Evolutionary conservation across 2,797 vertebrate species (phyloP), one percentile per base, ranked within the genome.

Genomic region (Rhinogobio ventralis): DNA sequence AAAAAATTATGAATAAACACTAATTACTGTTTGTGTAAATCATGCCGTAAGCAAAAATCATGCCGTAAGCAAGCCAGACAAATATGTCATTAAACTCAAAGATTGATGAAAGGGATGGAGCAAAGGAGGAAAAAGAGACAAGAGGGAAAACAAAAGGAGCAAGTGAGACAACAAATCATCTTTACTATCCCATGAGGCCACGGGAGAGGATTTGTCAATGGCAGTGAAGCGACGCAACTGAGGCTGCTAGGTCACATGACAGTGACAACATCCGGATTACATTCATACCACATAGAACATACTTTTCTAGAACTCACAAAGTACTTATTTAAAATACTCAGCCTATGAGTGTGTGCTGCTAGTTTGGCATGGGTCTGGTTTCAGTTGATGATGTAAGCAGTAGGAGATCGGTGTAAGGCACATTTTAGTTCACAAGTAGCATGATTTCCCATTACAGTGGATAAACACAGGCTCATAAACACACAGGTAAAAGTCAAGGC

Each of bases 401-500:
- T 62, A 15, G 25, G 25, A 17, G n/a, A 51, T 15, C 15, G 2
- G 15, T 51, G 49, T 51, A 7, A 51, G 23, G 81, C 81, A 75
- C 60, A 75, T 79, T 75, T 71, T 66, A 69, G 60, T 85, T 85
- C 82, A 85, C 74, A 79, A 79, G 82, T 51, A 86, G 68, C 75
- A 82, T 46, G 53, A 88, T 85, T 86, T 86, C 46, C 80, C 84
- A 83, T 72, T 76, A 9, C 77, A 66, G 62, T 67, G 62, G 62
- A 67, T 33, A 77, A 73, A 82, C 28, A 49, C 51, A 77, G 46
- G 85, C 79, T 76, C 64, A 85, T 72, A 71, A 42, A 33, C 76
- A 75, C 64, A 64, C 73, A 45, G 7, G 30, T 57, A 74, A 86
- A 71, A 77, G 85, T 83, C 80, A 87, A 84, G 79, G 81, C 68